These are phyloP conservation scores for Apantesis nais DNA, from an alignment of 2,888 invertebrate species.

Conservation along the genomic window DNA sequence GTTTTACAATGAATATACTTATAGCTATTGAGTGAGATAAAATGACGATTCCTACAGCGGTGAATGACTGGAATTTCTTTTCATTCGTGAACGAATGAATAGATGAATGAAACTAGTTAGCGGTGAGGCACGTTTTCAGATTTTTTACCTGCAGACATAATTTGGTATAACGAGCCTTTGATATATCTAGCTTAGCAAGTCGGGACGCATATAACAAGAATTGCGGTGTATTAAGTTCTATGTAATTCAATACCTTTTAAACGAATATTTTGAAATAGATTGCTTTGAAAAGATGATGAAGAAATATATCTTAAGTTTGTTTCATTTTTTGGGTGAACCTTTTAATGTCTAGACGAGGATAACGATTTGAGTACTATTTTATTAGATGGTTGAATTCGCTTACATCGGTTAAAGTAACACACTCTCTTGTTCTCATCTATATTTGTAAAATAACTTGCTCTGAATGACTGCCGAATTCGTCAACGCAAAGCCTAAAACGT, in stretches of 20 bases:
- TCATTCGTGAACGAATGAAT: conserved; percentile 52
- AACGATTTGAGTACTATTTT: not conserved
- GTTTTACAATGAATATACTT: not conserved
- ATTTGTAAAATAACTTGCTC: no score
- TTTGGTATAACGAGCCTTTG: conserved; percentile 55
- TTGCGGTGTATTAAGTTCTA: conserved; percentile 12
- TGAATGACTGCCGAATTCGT: no score
- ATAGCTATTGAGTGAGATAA: conserved; percentile 27
- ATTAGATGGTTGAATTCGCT: not conserved
- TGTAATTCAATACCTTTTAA: conserved; percentile 12
- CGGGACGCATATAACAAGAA: conserved; percentile 15
- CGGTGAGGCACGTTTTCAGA: conserved; percentile 48
- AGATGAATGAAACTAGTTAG: conserved; percentile 62
- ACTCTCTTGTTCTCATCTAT: not conserved
- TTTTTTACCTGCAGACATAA: conserved; percentile 40
- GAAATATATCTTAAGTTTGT: not conserved
- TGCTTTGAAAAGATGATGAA: not conserved
- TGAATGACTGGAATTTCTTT: conserved; percentile 34
- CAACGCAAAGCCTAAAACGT: no score
- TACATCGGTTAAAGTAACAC: not conserved
- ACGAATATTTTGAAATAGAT: not conserved
- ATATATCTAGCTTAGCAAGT: conserved; percentile 25
- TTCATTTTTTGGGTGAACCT: not conserved
- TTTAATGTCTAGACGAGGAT: not conserved
- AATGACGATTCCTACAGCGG: conserved; percentile 30